Evolutionary conservation across 2,888 invertebrate genomes (phyloP).

Genomic region (Drosophila buzzatii): DNA sequence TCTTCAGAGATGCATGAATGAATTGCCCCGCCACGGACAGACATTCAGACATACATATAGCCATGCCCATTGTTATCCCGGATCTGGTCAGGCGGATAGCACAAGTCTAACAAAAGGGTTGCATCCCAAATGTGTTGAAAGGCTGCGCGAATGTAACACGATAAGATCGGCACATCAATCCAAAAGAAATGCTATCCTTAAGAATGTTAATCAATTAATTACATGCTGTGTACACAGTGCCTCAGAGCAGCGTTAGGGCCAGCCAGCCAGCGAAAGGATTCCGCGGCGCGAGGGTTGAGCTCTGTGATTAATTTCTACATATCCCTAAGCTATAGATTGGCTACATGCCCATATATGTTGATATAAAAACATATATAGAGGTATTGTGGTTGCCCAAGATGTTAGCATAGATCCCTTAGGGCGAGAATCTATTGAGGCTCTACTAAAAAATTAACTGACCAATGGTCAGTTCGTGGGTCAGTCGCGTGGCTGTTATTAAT

Average conservation of each 20-base stretch:
- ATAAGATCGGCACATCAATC: slow-evolving; percentile 76
- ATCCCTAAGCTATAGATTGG: slow-evolving; percentile 64
- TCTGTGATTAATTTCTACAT: slow-evolving; percentile 71
- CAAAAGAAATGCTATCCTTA: slow-evolving; percentile 70
- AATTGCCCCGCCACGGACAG: slow-evolving; percentile 42
- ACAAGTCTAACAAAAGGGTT: slow-evolving; percentile 61
- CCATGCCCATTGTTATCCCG: slow-evolving; percentile 51
- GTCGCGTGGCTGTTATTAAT: slow-evolving; percentile 78
- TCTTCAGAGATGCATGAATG: slow-evolving; percentile 48
- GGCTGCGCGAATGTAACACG: slow-evolving; percentile 69
- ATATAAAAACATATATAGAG: not conserved
- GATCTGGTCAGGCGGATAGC: slow-evolving; percentile 56
- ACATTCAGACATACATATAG: slow-evolving; percentile 13
- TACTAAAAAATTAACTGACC: slow-evolving; percentile 63
- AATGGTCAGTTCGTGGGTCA: slow-evolving; percentile 71
- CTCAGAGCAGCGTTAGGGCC: slow-evolving; percentile 17
- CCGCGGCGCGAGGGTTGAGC: slow-evolving; percentile 51
- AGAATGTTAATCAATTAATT: slow-evolving; percentile 83
- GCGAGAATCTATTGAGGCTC: slow-evolving; percentile 7
- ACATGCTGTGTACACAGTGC: slow-evolving; percentile 74
- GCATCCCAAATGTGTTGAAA: slow-evolving; percentile 63
- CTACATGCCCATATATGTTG: slow-evolving; percentile 17
- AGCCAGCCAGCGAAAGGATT: slow-evolving; percentile 55
- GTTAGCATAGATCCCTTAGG: slow-evolving; percentile 22
- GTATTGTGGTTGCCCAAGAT: slow-evolving; percentile 37